A percentile compares a stretch with the other conserved stretches of the same genome.
Evolutionary conservation across 2,113 vertebrate species (phyloP).

Genomic region (Puntigrus tetrazona): DNA sequence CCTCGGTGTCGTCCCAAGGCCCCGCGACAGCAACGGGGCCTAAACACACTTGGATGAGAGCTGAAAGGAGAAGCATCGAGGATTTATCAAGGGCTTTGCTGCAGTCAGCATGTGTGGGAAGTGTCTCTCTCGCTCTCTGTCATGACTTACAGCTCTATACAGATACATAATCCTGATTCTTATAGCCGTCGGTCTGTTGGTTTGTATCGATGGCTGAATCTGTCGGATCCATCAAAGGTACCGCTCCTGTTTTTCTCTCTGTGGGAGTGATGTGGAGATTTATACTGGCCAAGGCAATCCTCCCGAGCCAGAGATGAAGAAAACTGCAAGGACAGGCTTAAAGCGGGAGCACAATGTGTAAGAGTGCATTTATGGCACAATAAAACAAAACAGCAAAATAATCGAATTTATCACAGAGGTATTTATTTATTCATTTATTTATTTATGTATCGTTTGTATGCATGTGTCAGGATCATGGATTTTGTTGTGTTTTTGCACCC

Average conservation of each 20-base stretch:
- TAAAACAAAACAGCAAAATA: background rate
- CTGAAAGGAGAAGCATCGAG: background rate
- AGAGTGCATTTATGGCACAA: background rate
- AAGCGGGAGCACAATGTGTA: background rate
- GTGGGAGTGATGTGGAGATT: background rate
- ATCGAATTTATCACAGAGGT: too few relatives aligned
- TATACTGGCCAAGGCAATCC: background rate
- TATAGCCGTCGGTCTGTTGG: conserved; percentile 11
- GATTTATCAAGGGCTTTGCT: conserved; percentile 30
- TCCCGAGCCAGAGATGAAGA: background rate
- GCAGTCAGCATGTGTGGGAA: conserved; percentile 4
- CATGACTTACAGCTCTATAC: conserved; percentile 1
- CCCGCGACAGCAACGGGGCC: background rate
- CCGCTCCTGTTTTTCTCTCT: background rate
- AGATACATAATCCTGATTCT: background rate
- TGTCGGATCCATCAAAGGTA: background rate
- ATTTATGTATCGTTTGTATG: too few relatives aligned
- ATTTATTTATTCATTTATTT: too few relatives aligned
- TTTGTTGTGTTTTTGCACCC: too few relatives aligned
- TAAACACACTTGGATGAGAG: conserved; percentile 5
- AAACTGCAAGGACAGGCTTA: background rate
- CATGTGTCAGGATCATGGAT: too few relatives aligned
- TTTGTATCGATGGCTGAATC: conserved; percentile 34
- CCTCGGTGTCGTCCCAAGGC: conserved; percentile 6
- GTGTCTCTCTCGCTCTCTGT: background rate